Evolutionary conservation across 1,140 invertebrate species (phyloP), one percentile per base, ranked within the genome.

Genomic region (Charaxes varanes): DNA sequence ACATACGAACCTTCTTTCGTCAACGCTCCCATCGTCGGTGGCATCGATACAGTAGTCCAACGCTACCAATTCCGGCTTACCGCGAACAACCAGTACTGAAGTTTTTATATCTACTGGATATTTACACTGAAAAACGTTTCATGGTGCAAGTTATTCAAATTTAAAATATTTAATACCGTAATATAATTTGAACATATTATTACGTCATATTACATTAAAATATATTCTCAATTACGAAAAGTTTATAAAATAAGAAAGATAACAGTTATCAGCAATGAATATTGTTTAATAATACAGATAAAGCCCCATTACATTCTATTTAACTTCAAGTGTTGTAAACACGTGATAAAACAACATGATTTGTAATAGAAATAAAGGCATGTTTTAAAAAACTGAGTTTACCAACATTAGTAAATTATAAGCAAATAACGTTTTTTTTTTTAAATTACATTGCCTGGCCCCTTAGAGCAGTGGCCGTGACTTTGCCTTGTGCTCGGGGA

Each of bases 31-130:
- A 13, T 79, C 74, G 1, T 77, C 64, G 0, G 85, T 77, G 8
- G 88, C 84, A 38, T 89, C 88, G 37, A 95, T 90, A 27, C 87
- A 82, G 69, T 95, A 95, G 72, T 95, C 93, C 53, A 95, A 69
- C 4, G 91, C 92, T 0, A 95, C 90, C 55, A 95, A 85, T 22
- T 87, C 83, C 5, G 93, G 88, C 52, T 90, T 88, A 3, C 92
- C 91, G 34, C 89, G 87, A 2, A 93, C 90, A 43, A 90, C 91
- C 18, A 95, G 72, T 14, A 95, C 90, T 1, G 92, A 94, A 0
- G 93, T 94, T 61, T 90, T 92, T 28, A 95, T 95, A 57, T 93
- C 90, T 24, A 90, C 90, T 21, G 91, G 89, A 53, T 93, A 91
- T 50, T 89, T 87, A 57, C 92, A 93, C 94, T 96, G 84, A 4